Percentiles rank a stretch among this genome's conserved stretches.
These are phyloP conservation scores for Craterocephalus amniculus DNA, from an alignment of 2,797 vertebrate genomes.

Conservation along the genomic window DNA sequence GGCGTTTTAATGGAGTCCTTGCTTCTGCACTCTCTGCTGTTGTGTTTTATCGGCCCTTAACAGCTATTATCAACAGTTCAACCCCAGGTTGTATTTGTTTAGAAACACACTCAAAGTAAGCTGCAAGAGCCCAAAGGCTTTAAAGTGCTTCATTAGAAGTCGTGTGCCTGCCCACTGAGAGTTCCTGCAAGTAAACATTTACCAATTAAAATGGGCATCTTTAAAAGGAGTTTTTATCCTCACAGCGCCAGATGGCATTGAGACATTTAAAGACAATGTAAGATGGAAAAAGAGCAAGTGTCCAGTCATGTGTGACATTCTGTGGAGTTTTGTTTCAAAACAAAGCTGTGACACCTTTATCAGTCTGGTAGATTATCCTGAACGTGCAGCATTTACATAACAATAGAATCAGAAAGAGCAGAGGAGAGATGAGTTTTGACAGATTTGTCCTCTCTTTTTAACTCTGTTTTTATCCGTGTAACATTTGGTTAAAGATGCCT, in stretches of 20 bases:
- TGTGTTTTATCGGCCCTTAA: constrained; percentile 55
- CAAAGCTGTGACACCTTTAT: constrained; percentile 84
- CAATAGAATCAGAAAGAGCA: constrained; percentile 12
- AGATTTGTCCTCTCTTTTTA: background rate
- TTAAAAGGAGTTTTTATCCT: constrained; percentile 58
- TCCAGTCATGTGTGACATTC: constrained; percentile 51
- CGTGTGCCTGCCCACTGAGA: constrained; percentile 54
- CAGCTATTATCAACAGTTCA: constrained; percentile 63
- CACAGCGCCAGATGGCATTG: constrained; percentile 71
- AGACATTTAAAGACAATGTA: constrained; percentile 69
- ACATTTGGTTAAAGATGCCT: background rate
- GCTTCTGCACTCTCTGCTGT: constrained; percentile 19
- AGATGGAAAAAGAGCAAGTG: constrained; percentile 60
- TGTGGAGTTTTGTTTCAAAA: constrained; percentile 68
- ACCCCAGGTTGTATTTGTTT: constrained; percentile 64
- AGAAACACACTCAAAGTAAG: constrained; percentile 61
- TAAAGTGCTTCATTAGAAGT: constrained; percentile 65
- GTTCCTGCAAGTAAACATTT: constrained; percentile 76
- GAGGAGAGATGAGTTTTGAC: constrained; percentile 11
- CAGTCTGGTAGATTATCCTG: constrained; percentile 34
- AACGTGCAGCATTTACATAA: constrained; percentile 42
- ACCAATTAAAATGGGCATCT: constrained; percentile 76
- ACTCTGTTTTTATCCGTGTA: background rate
- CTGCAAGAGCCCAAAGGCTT: constrained; percentile 60
- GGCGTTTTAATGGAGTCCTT: constrained; percentile 36